Conservation (phyloP, 2,888 invertebrate species). For the Lycia hirtaria region DNA sequence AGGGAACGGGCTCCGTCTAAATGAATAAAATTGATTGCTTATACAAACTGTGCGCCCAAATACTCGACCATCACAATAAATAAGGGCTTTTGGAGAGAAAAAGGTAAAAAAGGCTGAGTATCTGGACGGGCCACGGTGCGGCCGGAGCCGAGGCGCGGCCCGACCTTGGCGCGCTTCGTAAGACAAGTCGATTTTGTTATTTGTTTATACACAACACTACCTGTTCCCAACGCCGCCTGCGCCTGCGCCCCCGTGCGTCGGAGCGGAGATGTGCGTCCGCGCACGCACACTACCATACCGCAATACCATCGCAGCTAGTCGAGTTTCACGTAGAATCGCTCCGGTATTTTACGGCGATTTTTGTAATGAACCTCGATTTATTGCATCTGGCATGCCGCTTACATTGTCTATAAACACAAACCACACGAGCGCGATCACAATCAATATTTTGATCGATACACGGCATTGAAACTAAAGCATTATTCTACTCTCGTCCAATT, state of each 20-base stretch:
- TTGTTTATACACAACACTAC: conserved; percentile 85
- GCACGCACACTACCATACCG: conserved; percentile 46
- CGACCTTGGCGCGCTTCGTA: conserved; percentile 80
- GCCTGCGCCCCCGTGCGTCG: conserved; percentile 42
- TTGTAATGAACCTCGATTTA: conserved; percentile 81
- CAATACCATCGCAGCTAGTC: conserved; percentile 42
- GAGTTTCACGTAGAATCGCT: conserved; percentile 71
- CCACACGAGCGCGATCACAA: conserved; percentile 69
- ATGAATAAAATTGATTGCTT: conserved; percentile 86
- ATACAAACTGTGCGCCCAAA: conserved; percentile 85
- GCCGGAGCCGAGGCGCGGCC: conserved; percentile 53
- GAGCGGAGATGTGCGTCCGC: conserved; percentile 45
- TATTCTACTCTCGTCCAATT: conserved; percentile 65
- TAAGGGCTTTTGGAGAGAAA: conserved; percentile 77
- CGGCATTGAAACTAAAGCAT: conserved; percentile 53
- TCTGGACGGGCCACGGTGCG: conserved; percentile 58
- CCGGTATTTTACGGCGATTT: conserved; percentile 81
- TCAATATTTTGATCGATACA: conserved; percentile 60
- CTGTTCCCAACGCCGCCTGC: conserved; percentile 64
- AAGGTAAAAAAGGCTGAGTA: conserved; percentile 65
- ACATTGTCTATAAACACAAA: conserved; percentile 71
- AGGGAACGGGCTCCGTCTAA: conserved; percentile 78
- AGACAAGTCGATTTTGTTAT: conserved; percentile 85
- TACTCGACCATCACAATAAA: conserved; percentile 83
- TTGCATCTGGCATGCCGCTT: conserved; percentile 70